Conservation (phyloP, 2,888 invertebrate species). For the Caenorhabditis becei region DNA sequence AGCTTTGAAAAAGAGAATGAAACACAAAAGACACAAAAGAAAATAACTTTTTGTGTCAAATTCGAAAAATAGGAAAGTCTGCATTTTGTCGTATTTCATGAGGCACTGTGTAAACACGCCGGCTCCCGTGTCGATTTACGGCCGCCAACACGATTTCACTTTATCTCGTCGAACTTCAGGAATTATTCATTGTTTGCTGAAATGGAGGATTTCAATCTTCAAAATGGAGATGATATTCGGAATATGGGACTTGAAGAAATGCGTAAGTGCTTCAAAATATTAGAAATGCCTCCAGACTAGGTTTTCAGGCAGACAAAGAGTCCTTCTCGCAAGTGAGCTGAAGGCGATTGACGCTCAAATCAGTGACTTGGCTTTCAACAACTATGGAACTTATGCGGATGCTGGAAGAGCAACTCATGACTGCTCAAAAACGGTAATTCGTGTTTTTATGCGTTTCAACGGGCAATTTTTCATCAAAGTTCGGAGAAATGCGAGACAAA, state of each 20-base stretch:
- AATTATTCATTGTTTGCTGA: neutral
- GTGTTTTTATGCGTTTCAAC: neutral
- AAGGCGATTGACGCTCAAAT: constrained; percentile 77
- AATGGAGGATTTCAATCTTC: constrained; percentile 28
- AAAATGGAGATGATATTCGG: constrained; percentile 49
- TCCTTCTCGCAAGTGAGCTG: constrained; percentile 67
- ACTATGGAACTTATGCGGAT: constrained; percentile 80
- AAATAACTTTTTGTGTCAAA: neutral
- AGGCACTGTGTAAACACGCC: constrained; percentile 32
- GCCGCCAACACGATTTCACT: constrained; percentile 62
- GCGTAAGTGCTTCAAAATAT: constrained; percentile 54
- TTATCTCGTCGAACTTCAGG: constrained; percentile 2
- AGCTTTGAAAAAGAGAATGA: too few relatives aligned
- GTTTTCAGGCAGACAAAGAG: constrained; percentile 61
- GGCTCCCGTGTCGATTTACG: constrained; percentile 53
- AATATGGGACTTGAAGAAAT: constrained; percentile 65
- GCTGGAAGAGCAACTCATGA: constrained; percentile 80
- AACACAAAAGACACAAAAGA: too few relatives aligned
- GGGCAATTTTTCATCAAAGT: constrained; percentile 69
- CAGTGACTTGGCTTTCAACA: constrained; percentile 80
- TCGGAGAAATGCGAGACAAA: constrained; percentile 75
- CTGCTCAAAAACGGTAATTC: constrained; percentile 77
- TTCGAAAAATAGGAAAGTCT: constrained; percentile 1
- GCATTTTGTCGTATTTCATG: constrained; percentile 11
- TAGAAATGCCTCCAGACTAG: neutral